Base-by-base conservation (phyloP, 1,140 invertebrate species). In the Calycopis cecrops region DNA sequence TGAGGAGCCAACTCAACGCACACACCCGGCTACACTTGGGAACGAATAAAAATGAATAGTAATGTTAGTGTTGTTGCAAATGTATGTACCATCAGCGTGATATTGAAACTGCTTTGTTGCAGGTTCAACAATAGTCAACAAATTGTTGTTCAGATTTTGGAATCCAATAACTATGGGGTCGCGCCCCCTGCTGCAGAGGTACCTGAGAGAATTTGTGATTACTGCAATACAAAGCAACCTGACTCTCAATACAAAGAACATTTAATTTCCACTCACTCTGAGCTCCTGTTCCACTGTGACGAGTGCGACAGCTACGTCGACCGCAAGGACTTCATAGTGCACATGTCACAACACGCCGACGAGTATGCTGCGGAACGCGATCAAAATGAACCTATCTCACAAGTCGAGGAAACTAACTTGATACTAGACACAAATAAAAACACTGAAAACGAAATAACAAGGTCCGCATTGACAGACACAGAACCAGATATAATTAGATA, bases 321-420 rank as follows among this genome's bases (percentile, higher is more conserved):
- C 48, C 59, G 70, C 12, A 67, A 64, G 33, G 62, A 73, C 9
- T 68, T 85, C 44, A 52, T 79, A 6, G 42, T 62, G 35, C 84
- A 87, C 69, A 81, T 82, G 77, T 67, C 73, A 7, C 47, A 53
- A 1, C 80, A 84, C 60, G 67, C 71, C 9, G 51, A 57, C 6
- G 61, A 67, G n/a, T 10, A 33, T n/a, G 35, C 42, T 17, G 37
- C 33, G 11, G 18, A 34, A 14, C 40, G 14, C 4, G 35, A 57
- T 6, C 17, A 18, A 3, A 51, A 17, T 16, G 38, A 38, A 38
- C 21, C 34, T 9, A 14, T 33, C 6, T 34, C 28, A 33, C 28
- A 28, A 28, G 48, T 33, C 4, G 10, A 33, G 12, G 34, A 49
- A n/a, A 14, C 14, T 4, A 21, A 14, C 4, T n/a, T 33, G 1